Base-by-base conservation (phyloP, 2,888 invertebrate genomes). In the Dynastes hyllus region DNA sequence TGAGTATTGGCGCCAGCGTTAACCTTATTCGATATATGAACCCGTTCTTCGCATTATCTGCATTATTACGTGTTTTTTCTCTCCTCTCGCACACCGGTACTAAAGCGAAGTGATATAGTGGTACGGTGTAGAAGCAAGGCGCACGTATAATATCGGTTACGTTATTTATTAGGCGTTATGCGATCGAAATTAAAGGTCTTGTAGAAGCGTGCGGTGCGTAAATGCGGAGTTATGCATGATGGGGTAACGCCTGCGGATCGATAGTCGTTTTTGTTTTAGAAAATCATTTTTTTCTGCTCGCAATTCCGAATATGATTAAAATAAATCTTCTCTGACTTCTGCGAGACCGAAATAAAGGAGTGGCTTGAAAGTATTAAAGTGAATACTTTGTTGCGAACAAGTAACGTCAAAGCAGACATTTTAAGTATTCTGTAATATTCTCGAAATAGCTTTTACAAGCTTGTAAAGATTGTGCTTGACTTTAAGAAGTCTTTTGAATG, bases 21-120 rank as follows among this genome's bases (percentile, higher is more conserved):
- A 78, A 78, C 78, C 78, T 78, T 78, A 78, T 78, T 78, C 78
- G 78, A 78, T 70, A 58, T 78, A 78, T 61, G 78, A 70, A 78
- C 78, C 51, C 78, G 78, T 78, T 78, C 78, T 78, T 78, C 70
- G 78, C 78, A 78, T 78, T 78, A 78, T 78, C 78, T 69, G 78
- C 70, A 69, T 78, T 78, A 70, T 78, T 55, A 78, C 78, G 70
- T 78, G 69, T 70, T 69, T 78, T 70, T 71, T 71, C 71, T 71
- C 71, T 71, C 53, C 55, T 51, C 55, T 58, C 55, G n/a, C 55
- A 22, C 32, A 67, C 45, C 67, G 67, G 67, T 67, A 63, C 63
- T 27, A 37, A 58, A 55, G 55, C 55, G 55, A 71, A 55, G 71
- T 55, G 55, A 71, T 71, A 32, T 67, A 40, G 67, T 67, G 50